Conservation (phyloP, 2,797 vertebrate genomes). For the Nasua narica region DNA sequence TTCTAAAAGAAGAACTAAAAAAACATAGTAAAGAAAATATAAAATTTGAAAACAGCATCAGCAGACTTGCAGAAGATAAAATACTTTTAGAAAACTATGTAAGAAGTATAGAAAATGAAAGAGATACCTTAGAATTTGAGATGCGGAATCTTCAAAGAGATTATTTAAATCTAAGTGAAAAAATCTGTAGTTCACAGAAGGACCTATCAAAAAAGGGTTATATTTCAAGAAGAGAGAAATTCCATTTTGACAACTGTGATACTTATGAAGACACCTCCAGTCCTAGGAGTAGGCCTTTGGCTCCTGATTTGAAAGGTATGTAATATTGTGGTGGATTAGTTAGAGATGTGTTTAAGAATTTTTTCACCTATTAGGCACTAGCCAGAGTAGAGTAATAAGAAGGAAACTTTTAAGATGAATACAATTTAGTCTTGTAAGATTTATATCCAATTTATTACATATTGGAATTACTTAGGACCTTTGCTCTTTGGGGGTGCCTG, state of each 20-base stretch:
- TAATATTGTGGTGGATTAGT: background rate
- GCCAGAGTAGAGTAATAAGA: background rate
- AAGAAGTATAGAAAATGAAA: conserved; percentile 78
- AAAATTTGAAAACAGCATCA: conserved; percentile 71
- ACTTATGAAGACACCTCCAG: conserved; percentile 50
- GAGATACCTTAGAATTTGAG: conserved; percentile 76
- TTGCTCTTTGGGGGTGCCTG: background rate
- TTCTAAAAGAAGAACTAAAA: conserved; percentile 79
- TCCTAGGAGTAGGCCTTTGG: conserved; percentile 29
- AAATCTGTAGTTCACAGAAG: conserved; percentile 42
- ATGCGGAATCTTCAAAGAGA: conserved; percentile 73
- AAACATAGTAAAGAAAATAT: conserved; percentile 64
- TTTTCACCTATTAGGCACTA: background rate
- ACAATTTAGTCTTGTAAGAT: conserved; percentile 27
- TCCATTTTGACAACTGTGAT: conserved; percentile 41
- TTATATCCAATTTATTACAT: background rate
- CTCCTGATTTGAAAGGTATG: conserved; percentile 62
- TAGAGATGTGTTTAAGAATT: background rate
- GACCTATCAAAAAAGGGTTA: conserved; percentile 48
- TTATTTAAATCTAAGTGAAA: conserved; percentile 66
- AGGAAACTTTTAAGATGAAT: background rate
- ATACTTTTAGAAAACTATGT: conserved; percentile 75
- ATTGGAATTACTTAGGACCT: background rate
- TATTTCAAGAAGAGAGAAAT: conserved; percentile 44
- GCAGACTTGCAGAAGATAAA: conserved; percentile 69